Percentiles rank a stretch among this genome's conserved stretches.
phyloP scores from a whole-genome alignment of 1,140 invertebrate genomes.

The Pachypeltis micranthus region DNA sequence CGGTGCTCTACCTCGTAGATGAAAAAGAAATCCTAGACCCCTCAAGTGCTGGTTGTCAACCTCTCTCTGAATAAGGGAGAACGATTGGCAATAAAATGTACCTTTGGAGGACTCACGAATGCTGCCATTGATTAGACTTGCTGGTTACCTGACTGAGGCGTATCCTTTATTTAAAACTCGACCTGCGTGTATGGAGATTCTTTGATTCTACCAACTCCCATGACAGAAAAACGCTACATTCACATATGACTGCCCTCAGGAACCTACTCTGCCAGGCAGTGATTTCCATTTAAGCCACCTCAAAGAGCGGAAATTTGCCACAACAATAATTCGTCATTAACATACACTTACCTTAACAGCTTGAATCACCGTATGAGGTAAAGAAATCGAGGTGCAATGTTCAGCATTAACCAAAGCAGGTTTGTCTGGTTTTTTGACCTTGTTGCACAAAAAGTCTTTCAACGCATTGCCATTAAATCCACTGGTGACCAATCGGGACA shows the following conservation, averaged over 20 bases:
- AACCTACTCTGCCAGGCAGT: background rate
- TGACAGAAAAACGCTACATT: background rate
- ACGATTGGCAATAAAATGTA: no score
- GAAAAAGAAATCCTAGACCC: no score
- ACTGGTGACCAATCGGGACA: conserved; percentile 41
- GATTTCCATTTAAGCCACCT: background rate
- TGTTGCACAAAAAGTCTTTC: background rate
- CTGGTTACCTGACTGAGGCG: background rate
- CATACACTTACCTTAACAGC: background rate
- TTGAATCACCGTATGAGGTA: no score
- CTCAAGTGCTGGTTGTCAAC: no score
- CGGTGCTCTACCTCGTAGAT: no score
- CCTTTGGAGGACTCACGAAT: no score
- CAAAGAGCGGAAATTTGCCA: background rate
- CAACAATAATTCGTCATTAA: background rate
- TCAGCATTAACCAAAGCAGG: background rate
- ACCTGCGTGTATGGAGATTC: background rate
- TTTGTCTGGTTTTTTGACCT: background rate
- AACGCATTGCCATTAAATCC: background rate
- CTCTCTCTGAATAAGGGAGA: no score
- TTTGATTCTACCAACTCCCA: background rate
- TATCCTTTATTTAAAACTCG: background rate
- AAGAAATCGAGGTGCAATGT: background rate
- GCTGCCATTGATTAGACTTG: no score
- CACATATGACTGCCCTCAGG: background rate